These are phyloP conservation scores for Calephelis virginiensis DNA, from an alignment of 1,140 invertebrate species.

Conservation along the genomic window DNA sequence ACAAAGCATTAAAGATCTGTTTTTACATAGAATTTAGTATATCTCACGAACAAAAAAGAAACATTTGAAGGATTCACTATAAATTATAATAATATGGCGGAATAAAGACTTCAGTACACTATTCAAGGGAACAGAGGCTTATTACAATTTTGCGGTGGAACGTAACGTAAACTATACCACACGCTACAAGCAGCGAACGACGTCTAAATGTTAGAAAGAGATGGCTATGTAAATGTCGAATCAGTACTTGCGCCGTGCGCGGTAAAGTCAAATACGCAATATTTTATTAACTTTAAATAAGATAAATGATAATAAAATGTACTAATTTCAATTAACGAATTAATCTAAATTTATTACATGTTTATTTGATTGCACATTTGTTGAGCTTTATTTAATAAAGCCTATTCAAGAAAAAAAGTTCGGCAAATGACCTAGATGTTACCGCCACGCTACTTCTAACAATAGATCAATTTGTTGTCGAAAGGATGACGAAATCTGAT, in stretches of 20 bases:
- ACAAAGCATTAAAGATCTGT: conserved; percentile 30
- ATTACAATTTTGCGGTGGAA: conserved; percentile 57
- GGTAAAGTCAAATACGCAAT: conserved; percentile 69
- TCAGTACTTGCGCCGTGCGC: conserved; percentile 70
- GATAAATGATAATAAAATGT: conserved; percentile 3
- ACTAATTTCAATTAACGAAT: not conserved
- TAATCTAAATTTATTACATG: not conserved
- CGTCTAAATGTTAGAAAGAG: conserved; percentile 57
- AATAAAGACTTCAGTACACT: conserved; percentile 58
- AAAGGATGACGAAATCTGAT: conserved; percentile 38
- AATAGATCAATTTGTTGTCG: conserved; percentile 36
- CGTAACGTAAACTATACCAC: conserved; percentile 49
- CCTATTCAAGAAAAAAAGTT: conserved; percentile 24
- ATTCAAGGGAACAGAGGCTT: conserved; percentile 42
- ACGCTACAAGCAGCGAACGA: conserved; percentile 44
- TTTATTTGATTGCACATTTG: not conserved
- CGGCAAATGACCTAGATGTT: conserved; percentile 35
- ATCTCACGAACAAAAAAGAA: conserved; percentile 32
- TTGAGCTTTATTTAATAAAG: not conserved
- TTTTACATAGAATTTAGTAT: conserved; percentile 32
- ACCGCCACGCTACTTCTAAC: conserved; percentile 45
- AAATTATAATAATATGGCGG: conserved; percentile 67
- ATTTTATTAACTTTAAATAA: conserved; percentile 9
- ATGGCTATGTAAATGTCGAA: conserved; percentile 52
- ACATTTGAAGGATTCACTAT: conserved; percentile 40